A percentile compares a stretch with the other conserved stretches of the same genome.
phyloP scores from a whole-genome alignment of 2,797 vertebrate genomes.

The Pithecia hirsuta region DNA sequence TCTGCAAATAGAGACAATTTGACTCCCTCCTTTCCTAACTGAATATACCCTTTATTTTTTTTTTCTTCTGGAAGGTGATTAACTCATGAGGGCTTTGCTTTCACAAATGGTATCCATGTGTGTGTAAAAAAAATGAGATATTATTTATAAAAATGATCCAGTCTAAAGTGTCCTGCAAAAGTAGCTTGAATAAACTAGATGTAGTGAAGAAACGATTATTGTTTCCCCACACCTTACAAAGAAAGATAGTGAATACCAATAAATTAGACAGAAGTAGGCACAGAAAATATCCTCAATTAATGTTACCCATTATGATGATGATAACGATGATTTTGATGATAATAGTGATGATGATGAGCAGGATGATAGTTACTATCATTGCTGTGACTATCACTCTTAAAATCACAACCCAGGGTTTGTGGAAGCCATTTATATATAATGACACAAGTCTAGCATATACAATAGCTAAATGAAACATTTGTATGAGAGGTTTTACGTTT shows the following conservation, averaged over 20 bases:
- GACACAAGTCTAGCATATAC: neutral
- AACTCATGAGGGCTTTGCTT: neutral
- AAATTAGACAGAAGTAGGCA: neutral
- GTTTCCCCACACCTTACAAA: neutral
- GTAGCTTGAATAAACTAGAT: neutral
- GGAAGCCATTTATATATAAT: neutral
- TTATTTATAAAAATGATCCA: neutral
- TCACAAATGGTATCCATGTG: neutral
- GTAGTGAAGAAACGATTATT: too few species aligned
- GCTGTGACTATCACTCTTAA: neutral
- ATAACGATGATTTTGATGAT: neutral
- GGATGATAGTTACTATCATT: neutral
- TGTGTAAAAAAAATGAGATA: neutral
- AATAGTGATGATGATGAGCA: neutral
- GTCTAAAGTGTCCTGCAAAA: neutral
- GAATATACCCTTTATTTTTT: too few species aligned
- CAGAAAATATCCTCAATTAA: neutral
- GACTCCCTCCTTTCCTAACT: too few species aligned
- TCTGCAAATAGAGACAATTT: too few species aligned
- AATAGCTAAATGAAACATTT: neutral
- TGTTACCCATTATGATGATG: neutral
- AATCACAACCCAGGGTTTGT: neutral
- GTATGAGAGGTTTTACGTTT: neutral
- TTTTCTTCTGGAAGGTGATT: neutral
- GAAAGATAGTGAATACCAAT: neutral